These are phyloP conservation scores for Tenthredo notha DNA, from an alignment of 2,888 invertebrate genomes.

Conservation along the genomic window DNA sequence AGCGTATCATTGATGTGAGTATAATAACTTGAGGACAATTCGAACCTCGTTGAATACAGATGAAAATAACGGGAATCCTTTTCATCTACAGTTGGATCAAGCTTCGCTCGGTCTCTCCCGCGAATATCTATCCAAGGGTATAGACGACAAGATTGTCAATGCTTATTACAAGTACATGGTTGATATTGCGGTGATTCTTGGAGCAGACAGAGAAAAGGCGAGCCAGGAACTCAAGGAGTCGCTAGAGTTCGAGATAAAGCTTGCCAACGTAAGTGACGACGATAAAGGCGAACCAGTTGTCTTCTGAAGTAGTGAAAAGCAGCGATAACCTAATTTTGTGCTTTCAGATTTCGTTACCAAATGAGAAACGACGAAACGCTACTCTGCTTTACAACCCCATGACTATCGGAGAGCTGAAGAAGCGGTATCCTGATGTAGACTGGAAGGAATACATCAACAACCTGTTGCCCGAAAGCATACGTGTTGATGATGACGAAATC, in stretches of 20 bases:
- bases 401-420: slow-evolving; percentile 87
- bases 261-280: slow-evolving; percentile 90
- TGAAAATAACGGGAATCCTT: neutral
- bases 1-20: slow-evolving; percentile 91
- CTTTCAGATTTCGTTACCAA: slow-evolving; percentile 37
- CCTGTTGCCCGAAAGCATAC: slow-evolving; percentile 84
- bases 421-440: slow-evolving; percentile 87
- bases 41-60: neutral
- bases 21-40: slow-evolving; percentile 1
- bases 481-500: slow-evolving; percentile 85
- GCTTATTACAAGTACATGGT: slow-evolving; percentile 94
- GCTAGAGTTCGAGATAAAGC: slow-evolving; percentile 91
- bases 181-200: slow-evolving; percentile 91
- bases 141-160: slow-evolving; percentile 90
- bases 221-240: slow-evolving; percentile 88
- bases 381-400: slow-evolving; percentile 95
- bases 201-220: slow-evolving; percentile 87
- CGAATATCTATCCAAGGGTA: slow-evolving; percentile 91
- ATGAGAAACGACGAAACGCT: slow-evolving; percentile 93
- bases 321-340: neutral
- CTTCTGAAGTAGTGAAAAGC: neutral
- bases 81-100: slow-evolving; percentile 88
- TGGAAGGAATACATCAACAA: slow-evolving; percentile 93
- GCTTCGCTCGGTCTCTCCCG: slow-evolving; percentile 91
- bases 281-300: neutral